A percentile compares a stretch with the other conserved stretches of the same genome.
phyloP scores from a whole-genome alignment of 2,113 vertebrate species.

The Brachirus orientalis region DNA sequence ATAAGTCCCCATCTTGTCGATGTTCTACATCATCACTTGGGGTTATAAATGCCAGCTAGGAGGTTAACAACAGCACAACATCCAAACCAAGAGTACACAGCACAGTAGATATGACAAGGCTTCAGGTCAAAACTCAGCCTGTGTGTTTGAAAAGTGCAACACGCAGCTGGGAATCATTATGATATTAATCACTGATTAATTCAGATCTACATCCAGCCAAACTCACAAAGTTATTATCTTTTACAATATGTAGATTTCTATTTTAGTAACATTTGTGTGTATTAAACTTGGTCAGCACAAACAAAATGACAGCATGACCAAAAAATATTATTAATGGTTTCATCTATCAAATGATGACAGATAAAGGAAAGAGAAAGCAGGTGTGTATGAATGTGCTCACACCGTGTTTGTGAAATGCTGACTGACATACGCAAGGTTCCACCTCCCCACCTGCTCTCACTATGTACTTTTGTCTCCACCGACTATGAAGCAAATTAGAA shows the following conservation, averaged over 20 bases:
- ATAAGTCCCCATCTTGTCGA: too few species aligned
- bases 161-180: constrained; percentile 23
- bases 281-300: background rate
- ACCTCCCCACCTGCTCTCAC: constrained; percentile 57
- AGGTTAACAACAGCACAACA: constrained; percentile 5
- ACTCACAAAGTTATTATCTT: too few species aligned
- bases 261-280: too few species aligned
- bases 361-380: constrained; percentile 13
- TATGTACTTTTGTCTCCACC: constrained; percentile 21
- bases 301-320: background rate
- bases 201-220: constrained; percentile 15
- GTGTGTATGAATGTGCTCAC: constrained; percentile 12
- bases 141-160: constrained; percentile 18
- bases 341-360: background rate
- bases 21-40: too few species aligned
- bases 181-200: constrained; percentile 5
- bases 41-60: constrained; percentile 30
- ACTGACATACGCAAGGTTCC: constrained; percentile 37
- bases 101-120: constrained; percentile 26
- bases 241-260: too few species aligned
- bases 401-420: constrained; percentile 16
- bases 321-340: background rate
- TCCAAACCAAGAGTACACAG: constrained; percentile 23
- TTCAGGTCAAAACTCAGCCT: background rate
- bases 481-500: too few species aligned